Evolutionary conservation across 2,888 invertebrate species (phyloP), one percentile per base, ranked within the genome.

Genomic region (Trypoxylon attenuatum): DNA sequence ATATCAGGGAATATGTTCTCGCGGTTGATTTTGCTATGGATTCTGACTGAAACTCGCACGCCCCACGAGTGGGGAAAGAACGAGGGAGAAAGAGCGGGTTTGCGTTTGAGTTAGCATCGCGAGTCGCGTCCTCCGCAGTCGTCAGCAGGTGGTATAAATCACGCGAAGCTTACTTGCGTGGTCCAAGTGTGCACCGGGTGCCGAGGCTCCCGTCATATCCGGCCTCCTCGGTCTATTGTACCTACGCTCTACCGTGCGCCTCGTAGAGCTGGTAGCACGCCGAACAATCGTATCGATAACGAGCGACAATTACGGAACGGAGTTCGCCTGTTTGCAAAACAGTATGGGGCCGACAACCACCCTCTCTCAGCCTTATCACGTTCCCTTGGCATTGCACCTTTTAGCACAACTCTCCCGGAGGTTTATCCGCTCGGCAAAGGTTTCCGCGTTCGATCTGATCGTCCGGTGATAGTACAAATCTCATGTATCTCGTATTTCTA

Each of bases 241-340:
- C n/a, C n/a, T n/a, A n/a, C 60, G 56, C 67, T 67, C 76, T 76
- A 75, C 73, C 75, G 75, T 78, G 55, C 51, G 41, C 21, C 51
- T 42, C 27, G 62, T 23, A 60, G 25, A 41, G 16, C 46, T 58
- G 69, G 62, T 66, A 66, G 64, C 69, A 51, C 59, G 43, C 58
- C 53, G 68, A 68, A 83, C 81, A 81, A 81, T 82, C 76, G 77
- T 77, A 73, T 67, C 74, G 81, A 82, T 83, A 83, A 82, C 82
- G 80, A 82, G 79, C 73, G 74, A 81, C 82, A 83, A 83, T 83
- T 81, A 83, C 75, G 77, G 68, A 63, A 25, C 41, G 51, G 49
- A 33, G 47, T 54, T 65, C 55, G 50, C 43, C 54, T 70, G 73
- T 73, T 82, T 76, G 81, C 78, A 74, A 76, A 82, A 73, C 71